Conservation (phyloP, 2,888 invertebrate species). For the Mechanitis mazaeus region DNA sequence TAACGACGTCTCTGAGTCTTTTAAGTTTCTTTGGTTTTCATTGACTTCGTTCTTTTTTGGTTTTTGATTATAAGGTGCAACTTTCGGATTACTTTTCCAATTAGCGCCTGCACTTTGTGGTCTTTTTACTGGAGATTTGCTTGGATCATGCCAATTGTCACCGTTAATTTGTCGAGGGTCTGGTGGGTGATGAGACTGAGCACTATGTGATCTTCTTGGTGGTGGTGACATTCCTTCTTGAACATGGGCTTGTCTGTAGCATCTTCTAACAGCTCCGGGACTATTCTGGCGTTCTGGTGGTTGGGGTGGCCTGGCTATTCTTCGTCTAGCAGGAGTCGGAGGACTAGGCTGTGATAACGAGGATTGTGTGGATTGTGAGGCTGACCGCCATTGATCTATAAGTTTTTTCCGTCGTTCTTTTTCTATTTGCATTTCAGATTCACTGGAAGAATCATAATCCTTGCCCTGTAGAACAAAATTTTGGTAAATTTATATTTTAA, state of each 20-base stretch:
- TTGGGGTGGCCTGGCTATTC: slow-evolving; percentile 51
- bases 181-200: slow-evolving; percentile 54
- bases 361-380: slow-evolving; percentile 76
- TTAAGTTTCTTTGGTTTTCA: slow-evolving; percentile 53
- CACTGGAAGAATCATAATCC: slow-evolving; percentile 87
- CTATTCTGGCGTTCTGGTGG: slow-evolving; percentile 62
- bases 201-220: slow-evolving; percentile 58
- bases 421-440: slow-evolving; percentile 83
- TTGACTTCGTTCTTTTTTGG: slow-evolving; percentile 58
- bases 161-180: slow-evolving; percentile 58
- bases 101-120: slow-evolving; percentile 65
- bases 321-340: slow-evolving; percentile 58
- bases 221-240: slow-evolving; percentile 66
- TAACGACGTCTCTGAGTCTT: slow-evolving; percentile 41
- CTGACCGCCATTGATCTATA: slow-evolving; percentile 86
- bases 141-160: slow-evolving; percentile 63
- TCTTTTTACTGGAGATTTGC: slow-evolving; percentile 65
- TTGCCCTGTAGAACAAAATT: slow-evolving; percentile 78
- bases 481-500: not conserved
- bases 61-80: slow-evolving; percentile 60
- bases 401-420: slow-evolving; percentile 81
- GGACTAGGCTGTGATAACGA: slow-evolving; percentile 57
- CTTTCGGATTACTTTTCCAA: slow-evolving; percentile 69
- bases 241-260: slow-evolving; percentile 56
- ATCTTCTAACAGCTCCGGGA: slow-evolving; percentile 54